Conservation (phyloP, 2,797 vertebrate genomes). For the Bovichtus diacanthus region DNA sequence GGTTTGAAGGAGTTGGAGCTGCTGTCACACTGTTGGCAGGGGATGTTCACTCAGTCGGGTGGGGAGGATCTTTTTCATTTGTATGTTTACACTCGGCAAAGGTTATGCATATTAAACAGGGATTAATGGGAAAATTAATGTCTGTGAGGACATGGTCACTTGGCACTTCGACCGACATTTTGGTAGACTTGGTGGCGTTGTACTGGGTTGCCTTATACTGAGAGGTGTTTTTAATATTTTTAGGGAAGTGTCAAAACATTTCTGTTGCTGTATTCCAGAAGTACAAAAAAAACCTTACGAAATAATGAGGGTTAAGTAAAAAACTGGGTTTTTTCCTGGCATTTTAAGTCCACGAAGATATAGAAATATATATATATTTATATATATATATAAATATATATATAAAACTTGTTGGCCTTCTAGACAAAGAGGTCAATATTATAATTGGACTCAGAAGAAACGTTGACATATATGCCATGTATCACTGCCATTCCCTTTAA, state of each 20-base stretch:
- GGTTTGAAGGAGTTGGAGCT: not conserved
- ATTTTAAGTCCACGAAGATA: not conserved
- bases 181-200: not conserved
- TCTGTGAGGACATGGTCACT: not conserved
- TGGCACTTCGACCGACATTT: slow-evolving; percentile 5
- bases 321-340: not conserved
- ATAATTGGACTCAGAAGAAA: not conserved
- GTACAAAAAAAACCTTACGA: not conserved
- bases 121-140: slow-evolving; percentile 20
- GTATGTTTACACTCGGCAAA: not conserved
- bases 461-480: not conserved
- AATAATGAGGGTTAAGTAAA: not conserved
- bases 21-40: slow-evolving; percentile 1
- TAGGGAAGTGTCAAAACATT: not conserved
- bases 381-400: rapidly evolving
- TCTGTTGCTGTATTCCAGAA: not conserved
- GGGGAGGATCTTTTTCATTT: slow-evolving; percentile 25
- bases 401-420: too few species aligned
- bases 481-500: not conserved
- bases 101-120: slow-evolving; percentile 35
- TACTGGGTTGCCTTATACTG: not conserved
- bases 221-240: not conserved
- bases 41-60: slow-evolving; percentile 13
- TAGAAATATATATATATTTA: not conserved
- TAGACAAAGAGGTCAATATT: not conserved